A percentile compares a stretch with the other conserved stretches of the same genome.
phyloP scores from a whole-genome alignment of 2,113 vertebrate genomes.

The Nannospalax galili region DNA sequence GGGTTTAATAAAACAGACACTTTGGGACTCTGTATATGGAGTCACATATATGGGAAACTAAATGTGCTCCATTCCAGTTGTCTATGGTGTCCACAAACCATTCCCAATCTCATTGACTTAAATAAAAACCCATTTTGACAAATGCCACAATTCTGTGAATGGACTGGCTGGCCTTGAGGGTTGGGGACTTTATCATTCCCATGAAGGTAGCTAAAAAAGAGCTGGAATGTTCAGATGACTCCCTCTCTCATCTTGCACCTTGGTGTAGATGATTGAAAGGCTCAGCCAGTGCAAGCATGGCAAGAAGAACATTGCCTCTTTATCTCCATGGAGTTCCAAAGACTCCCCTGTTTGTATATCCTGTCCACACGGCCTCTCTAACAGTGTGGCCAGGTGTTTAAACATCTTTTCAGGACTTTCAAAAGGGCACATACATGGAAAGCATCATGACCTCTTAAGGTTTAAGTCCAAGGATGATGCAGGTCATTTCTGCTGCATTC shows the following conservation, averaged over 20 bases:
- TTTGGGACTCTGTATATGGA: neutral
- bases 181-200: neutral
- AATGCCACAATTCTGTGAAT: neutral
- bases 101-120: too few species aligned
- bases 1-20: neutral
- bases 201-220: neutral
- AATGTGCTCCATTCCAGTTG: neutral
- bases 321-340: neutral
- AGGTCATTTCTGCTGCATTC: neutral
- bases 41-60: neutral
- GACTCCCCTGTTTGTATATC: neutral
- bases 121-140: too few species aligned
- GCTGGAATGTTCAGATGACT: conserved; percentile 2
- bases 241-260: neutral
- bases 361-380: neutral
- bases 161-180: neutral
- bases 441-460: neutral
- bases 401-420: neutral
- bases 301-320: neutral
- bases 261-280: neutral
- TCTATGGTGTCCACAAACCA: too few species aligned
- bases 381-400: neutral
- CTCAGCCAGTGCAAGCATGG: neutral
- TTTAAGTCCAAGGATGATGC: neutral
- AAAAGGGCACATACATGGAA: neutral